Percentiles rank a stretch among this genome's conserved stretches.
These are phyloP conservation scores for Pocillopora grandis DNA, from an alignment of 92 coral and sea anemone species.

Conservation along the genomic window DNA sequence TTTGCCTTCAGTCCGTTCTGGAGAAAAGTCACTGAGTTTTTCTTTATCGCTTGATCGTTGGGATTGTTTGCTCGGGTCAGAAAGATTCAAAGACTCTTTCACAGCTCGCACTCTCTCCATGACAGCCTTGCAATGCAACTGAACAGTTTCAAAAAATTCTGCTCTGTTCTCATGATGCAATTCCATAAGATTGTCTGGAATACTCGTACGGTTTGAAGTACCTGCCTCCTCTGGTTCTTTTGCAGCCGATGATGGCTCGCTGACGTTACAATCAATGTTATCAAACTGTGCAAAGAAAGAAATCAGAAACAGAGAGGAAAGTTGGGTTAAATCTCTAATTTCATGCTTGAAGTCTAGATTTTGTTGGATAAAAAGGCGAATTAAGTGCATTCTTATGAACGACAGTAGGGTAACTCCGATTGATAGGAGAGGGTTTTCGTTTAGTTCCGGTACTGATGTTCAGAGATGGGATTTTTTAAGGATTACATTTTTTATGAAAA, in stretches of 20 bases:
- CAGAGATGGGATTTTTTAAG: too few relatives aligned
- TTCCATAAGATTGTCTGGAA: background rate
- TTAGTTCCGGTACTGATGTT: background rate
- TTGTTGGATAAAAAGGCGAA: too few relatives aligned
- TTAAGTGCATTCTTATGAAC: too few relatives aligned
- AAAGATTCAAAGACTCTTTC: background rate
- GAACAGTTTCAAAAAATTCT: constrained; percentile 22
- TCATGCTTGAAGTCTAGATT: too few relatives aligned
- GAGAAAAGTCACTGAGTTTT: background rate
- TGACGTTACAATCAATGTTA: background rate
- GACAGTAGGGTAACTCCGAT: too few relatives aligned
- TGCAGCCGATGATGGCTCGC: background rate
- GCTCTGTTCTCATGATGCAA: background rate
- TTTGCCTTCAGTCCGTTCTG: background rate
- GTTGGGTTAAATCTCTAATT: too few relatives aligned
- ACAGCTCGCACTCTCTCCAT: background rate
- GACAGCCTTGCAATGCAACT: constrained; percentile 1
- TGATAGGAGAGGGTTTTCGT: too few relatives aligned
- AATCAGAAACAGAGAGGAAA: background rate
- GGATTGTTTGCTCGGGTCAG: background rate
- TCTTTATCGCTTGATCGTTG: background rate
- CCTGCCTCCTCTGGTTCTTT: background rate
- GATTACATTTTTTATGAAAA: background rate
- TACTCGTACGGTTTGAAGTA: background rate
- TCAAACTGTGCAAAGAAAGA: background rate